phyloP scores from a whole-genome alignment of 2,888 invertebrate species.

The Bibio marci region DNA sequence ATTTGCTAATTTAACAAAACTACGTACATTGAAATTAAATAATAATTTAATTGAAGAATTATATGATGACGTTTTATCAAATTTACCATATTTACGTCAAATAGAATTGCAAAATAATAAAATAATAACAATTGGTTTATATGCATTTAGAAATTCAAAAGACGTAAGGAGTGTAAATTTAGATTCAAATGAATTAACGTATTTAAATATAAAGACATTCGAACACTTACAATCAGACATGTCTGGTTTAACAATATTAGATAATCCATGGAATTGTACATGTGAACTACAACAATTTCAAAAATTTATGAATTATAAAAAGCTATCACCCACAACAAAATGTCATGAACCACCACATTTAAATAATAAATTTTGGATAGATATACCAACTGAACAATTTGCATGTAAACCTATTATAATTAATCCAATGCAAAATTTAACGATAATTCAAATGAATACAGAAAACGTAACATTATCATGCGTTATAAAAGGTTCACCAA shows the following conservation, averaged over 20 bases:
- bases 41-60: conserved; percentile 57
- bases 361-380: conserved; percentile 54
- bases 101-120: conserved; percentile 63
- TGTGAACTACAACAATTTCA: conserved; percentile 65
- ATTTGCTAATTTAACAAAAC: conserved; percentile 50
- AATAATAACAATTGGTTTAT: conserved; percentile 47
- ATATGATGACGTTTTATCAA: conserved; percentile 57
- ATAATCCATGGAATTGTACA: conserved; percentile 81
- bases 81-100: conserved; percentile 53
- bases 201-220: conserved; percentile 46
- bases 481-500: conserved; percentile 55
- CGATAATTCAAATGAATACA: conserved; percentile 42
- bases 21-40: conserved; percentile 55
- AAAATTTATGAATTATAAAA: conserved; percentile 54
- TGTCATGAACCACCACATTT: conserved; percentile 54
- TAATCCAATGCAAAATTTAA: conserved; percentile 36
- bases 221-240: conserved; percentile 46
- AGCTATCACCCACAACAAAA: conserved; percentile 54
- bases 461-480: conserved; percentile 57
- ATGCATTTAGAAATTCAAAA: conserved; percentile 52
- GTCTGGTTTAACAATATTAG: conserved; percentile 55
- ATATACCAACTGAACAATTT: conserved; percentile 51
- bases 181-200: conserved; percentile 54
- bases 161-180: conserved; percentile 50
- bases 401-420: conserved; percentile 67